Conservation (phyloP, 2,113 vertebrate genomes). For the Cololabis saira region DNA sequence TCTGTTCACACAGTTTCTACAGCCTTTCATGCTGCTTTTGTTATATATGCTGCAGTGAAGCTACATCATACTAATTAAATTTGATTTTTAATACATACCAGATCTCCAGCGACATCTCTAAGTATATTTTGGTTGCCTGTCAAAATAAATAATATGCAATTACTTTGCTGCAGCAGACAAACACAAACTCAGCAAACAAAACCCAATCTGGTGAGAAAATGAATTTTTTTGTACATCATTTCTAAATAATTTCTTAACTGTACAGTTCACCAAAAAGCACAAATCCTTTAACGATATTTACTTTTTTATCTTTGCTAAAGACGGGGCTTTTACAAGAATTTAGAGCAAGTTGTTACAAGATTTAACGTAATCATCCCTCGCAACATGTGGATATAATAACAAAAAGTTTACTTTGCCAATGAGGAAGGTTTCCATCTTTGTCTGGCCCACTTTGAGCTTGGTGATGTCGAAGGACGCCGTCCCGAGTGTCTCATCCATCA, state of each 20-base stretch:
- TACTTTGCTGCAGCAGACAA: neutral
- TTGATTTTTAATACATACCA: constrained; percentile 84
- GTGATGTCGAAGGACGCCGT: constrained; percentile 85
- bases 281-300: neutral
- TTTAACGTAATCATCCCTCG: neutral
- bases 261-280: neutral
- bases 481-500: constrained; percentile 95
- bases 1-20: neutral
- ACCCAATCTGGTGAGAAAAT: too few species aligned
- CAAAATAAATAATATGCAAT: constrained; percentile 46
- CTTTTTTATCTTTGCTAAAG: neutral
- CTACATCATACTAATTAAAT: neutral
- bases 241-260: too few species aligned
- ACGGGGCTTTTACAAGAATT: neutral
- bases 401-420: constrained; percentile 88
- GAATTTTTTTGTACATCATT: too few species aligned
- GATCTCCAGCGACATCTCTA: constrained; percentile 91
- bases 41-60: neutral
- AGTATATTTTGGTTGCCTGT: constrained; percentile 91
- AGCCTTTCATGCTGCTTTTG: neutral
- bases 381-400: neutral
- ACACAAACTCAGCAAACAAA: too few species aligned
- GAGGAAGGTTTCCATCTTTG: constrained; percentile 84
- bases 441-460: constrained; percentile 86
- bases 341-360: neutral